Evolutionary conservation across 2,797 vertebrate genomes (phyloP).

Genomic region (Pseudochromis fuscus): DNA sequence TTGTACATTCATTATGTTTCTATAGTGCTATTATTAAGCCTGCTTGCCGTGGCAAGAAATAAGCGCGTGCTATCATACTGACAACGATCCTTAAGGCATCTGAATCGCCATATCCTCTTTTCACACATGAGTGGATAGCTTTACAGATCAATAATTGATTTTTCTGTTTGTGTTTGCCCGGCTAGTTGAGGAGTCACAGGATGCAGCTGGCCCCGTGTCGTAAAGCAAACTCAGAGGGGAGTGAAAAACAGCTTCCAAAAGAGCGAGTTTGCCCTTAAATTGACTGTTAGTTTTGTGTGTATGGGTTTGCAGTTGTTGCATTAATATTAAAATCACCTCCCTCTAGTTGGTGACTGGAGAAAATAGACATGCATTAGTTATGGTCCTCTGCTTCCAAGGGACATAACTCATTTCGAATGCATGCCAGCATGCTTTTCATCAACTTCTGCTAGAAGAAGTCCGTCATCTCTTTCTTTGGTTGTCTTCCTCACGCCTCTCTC

Average conservation of each 20-base stretch:
- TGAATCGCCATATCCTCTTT: slow-evolving; percentile 57
- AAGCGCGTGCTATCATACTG: slow-evolving; percentile 31
- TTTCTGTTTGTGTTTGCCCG: slow-evolving; percentile 68
- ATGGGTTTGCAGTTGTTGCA: slow-evolving; percentile 75
- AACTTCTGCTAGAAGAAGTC: slow-evolving; percentile 68
- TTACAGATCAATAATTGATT: slow-evolving; percentile 80
- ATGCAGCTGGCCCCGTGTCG: slow-evolving; percentile 58
- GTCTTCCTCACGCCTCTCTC: slow-evolving; percentile 21
- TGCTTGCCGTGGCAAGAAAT: slow-evolving; percentile 29
- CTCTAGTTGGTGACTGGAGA: slow-evolving; percentile 75
- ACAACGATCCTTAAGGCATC: slow-evolving; percentile 49
- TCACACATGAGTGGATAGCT: slow-evolving; percentile 70
- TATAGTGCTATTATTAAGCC: slow-evolving; percentile 28
- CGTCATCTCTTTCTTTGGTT: slow-evolving; percentile 49
- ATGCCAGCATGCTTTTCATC: slow-evolving; percentile 72
- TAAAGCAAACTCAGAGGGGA: slow-evolving; percentile 68
- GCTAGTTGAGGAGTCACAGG: slow-evolving; percentile 69
- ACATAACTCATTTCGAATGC: slow-evolving; percentile 77
- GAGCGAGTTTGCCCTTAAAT: slow-evolving; percentile 74
- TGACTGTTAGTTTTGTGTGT: slow-evolving; percentile 74
- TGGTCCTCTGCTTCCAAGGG: slow-evolving; percentile 76
- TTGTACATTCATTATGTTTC: slow-evolving; percentile 16
- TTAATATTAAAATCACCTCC: slow-evolving; percentile 81
- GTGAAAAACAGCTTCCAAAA: slow-evolving; percentile 69
- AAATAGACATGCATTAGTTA: slow-evolving; percentile 84